phyloP scores from a whole-genome alignment of 2,113 vertebrate genomes.

The Empidonax traillii region DNA sequence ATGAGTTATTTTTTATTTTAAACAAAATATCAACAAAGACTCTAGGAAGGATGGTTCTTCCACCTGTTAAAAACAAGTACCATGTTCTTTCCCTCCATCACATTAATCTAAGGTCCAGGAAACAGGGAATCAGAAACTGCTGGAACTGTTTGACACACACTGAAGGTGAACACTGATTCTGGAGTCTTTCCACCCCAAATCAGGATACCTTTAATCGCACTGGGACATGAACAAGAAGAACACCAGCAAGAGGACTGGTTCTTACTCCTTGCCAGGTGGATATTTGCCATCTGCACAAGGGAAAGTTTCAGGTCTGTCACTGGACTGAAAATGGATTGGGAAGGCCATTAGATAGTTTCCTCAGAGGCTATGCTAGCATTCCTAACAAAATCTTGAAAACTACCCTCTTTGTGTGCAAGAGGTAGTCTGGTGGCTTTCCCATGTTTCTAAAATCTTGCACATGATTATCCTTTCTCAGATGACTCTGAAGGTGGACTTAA shows the following conservation, averaged over 20 bases:
- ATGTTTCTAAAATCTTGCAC: background rate
- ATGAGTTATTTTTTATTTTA: background rate
- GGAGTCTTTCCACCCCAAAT: background rate
- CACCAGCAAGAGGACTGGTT: background rate
- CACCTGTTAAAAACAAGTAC: background rate
- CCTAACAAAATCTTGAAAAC: background rate
- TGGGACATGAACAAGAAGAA: background rate
- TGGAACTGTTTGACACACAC: rapidly evolving
- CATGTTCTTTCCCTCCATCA: background rate
- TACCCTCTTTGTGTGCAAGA: background rate
- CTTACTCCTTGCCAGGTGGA: background rate
- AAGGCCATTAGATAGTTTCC: background rate
- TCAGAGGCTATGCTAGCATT: background rate
- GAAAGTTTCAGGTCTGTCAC: background rate
- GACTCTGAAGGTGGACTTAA: background rate
- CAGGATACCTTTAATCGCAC: background rate
- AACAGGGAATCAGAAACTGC: background rate
- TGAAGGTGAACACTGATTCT: background rate
- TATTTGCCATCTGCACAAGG: background rate
- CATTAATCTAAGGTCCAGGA: background rate
- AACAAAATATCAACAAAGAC: background rate
- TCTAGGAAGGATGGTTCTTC: background rate
- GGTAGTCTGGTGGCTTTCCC: background rate
- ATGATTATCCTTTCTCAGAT: background rate
- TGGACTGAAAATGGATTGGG: background rate